These are phyloP conservation scores for Crocuta crocuta DNA, from an alignment of 2,113 vertebrate genomes.

Conservation along the genomic window DNA sequence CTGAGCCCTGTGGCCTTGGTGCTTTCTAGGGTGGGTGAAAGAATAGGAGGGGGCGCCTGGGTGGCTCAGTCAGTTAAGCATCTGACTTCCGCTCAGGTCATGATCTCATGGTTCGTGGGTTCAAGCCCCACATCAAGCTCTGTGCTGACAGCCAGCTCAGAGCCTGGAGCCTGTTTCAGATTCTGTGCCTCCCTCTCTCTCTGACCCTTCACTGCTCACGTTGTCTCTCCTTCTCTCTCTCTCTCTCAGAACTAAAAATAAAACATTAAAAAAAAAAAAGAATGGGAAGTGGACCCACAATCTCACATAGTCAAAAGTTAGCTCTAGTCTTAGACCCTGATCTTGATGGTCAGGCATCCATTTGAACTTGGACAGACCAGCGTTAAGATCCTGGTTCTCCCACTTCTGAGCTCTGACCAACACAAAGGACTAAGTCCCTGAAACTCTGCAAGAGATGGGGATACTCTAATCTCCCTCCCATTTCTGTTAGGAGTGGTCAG, in stretches of 20 bases:
- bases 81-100: no score
- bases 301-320: background rate
- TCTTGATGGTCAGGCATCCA: background rate
- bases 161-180: no score
- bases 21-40: background rate
- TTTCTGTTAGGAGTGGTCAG: background rate
- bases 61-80: no score
- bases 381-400: background rate
- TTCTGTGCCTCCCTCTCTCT: no score
- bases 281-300: background rate
- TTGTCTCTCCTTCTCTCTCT: no score
- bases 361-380: background rate
- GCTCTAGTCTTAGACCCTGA: background rate
- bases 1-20: background rate
- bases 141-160: no score
- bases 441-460: background rate
- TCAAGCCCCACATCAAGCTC: no score
- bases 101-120: no score
- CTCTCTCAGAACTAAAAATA: no score
- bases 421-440: accelerated
- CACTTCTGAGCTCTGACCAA: background rate
- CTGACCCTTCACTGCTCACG: no score
- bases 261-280: no score
- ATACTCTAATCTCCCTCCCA: no score
- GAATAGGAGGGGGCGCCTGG: background rate